A percentile compares a stretch with the other conserved stretches of the same genome.
These are phyloP conservation scores for Diplosoma virens DNA, from an alignment of 23 tunicate species.

Conservation along the genomic window DNA sequence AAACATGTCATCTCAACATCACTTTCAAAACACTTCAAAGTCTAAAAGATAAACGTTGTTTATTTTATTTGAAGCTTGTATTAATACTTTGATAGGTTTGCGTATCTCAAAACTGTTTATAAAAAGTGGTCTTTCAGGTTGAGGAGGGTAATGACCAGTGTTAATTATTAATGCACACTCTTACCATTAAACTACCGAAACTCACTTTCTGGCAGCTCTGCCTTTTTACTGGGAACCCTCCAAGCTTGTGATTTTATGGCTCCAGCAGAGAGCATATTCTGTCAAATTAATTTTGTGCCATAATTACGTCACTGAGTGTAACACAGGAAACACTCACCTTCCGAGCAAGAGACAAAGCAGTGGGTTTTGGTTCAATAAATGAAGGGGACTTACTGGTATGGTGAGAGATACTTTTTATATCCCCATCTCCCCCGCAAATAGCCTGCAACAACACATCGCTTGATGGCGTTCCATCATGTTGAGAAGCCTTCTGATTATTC, in stretches of 20 bases:
- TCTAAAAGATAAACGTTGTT: too few species aligned
- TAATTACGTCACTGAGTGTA: not conserved
- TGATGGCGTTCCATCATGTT: too few species aligned
- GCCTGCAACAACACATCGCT: conserved; percentile 32
- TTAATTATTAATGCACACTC: too few species aligned
- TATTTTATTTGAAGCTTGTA: too few species aligned
- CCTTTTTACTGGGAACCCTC: conserved; percentile 63
- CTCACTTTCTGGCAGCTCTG: conserved; percentile 71
- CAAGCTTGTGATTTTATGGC: conserved; percentile 48
- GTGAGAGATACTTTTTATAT: not conserved
- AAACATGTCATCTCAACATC: too few species aligned
- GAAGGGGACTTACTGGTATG: conserved; percentile 11
- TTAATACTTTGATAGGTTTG: too few species aligned
- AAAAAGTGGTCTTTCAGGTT: too few species aligned
- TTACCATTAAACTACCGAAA: too few species aligned
- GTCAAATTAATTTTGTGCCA: not conserved
- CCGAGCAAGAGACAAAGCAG: conserved; percentile 75
- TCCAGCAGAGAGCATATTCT: conserved; percentile 27
- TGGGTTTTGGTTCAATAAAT: conserved; percentile 76
- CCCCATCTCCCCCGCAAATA: conserved; percentile 21
- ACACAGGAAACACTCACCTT: conserved; percentile 20
- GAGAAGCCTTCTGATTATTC: too few species aligned
- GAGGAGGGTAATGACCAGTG: too few species aligned
- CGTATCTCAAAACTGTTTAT: too few species aligned
- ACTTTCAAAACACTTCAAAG: too few species aligned